Percentiles rank a stretch among this genome's conserved stretches.
phyloP scores from a whole-genome alignment of 1,140 invertebrate species.

The Schlechtendalia chinensis region DNA sequence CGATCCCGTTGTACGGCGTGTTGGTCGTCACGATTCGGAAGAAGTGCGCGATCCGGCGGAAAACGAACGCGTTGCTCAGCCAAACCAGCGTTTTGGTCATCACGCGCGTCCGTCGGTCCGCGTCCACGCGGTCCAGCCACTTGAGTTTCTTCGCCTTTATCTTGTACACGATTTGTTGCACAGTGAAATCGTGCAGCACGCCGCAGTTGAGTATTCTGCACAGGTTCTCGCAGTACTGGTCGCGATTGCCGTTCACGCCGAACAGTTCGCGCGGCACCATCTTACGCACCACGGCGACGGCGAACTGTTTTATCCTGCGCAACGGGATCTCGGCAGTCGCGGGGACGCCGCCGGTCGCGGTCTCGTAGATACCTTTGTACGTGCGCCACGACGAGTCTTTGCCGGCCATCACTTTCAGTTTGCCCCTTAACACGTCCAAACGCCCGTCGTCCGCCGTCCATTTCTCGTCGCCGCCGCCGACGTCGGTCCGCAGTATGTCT shows the following conservation, averaged over 20 bases:
- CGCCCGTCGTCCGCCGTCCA: not conserved
- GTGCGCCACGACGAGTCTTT: not conserved
- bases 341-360: not conserved
- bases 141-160: not conserved
- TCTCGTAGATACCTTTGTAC: not conserved
- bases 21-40: not conserved
- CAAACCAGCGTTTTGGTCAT: not conserved
- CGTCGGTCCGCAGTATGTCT: not conserved
- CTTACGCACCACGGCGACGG: not conserved
- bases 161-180: constrained; percentile 4
- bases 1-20: not conserved
- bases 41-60: not conserved
- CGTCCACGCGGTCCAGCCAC: not conserved
- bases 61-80: constrained; percentile 19
- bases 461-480: too few relatives aligned
- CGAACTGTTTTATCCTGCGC: not conserved
- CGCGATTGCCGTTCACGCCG: not conserved
- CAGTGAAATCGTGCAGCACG: not conserved
- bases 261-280: not conserved
- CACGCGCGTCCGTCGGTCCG: not conserved
- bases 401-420: not conserved
- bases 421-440: not conserved
- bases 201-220: constrained; percentile 10
- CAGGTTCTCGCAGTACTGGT: constrained; percentile 13
- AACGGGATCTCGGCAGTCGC: not conserved